Conservation (phyloP, 2,113 vertebrate species). For the Sylvietta virens region DNA sequence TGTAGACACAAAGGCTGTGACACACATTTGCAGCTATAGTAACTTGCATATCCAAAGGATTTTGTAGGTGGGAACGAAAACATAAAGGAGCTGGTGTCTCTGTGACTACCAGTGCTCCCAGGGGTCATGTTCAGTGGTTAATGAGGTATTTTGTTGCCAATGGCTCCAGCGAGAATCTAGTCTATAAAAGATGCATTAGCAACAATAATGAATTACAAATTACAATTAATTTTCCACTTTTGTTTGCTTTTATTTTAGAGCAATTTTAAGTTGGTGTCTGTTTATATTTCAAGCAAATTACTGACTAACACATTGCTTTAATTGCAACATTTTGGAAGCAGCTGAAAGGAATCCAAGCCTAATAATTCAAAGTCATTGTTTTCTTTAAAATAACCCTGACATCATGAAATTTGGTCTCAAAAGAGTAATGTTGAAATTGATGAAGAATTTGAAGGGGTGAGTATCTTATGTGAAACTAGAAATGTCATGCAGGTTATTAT, state of each 20-base stretch:
- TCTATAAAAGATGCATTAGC: neutral
- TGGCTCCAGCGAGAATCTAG: neutral
- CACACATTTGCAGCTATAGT: neutral
- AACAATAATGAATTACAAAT: neutral
- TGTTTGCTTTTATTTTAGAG: neutral
- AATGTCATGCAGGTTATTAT: neutral
- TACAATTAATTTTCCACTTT: neutral
- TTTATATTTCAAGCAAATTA: neutral
- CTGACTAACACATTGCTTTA: neutral
- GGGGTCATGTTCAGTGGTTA: neutral
- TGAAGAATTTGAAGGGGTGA: neutral
- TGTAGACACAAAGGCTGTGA: neutral
- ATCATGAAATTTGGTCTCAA: neutral
- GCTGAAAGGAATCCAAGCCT: neutral
- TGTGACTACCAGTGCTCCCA: neutral
- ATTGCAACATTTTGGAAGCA: neutral
- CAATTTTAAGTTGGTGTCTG: neutral
- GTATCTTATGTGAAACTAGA: neutral
- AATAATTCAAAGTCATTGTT: neutral
- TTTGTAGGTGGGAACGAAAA: neutral
- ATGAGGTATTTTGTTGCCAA: neutral
- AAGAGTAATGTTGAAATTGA: neutral
- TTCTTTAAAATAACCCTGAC: neutral
- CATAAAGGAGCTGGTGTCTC: neutral
- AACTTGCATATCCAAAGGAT: neutral